These are phyloP conservation scores for Triplophysa yarkandensis DNA, from an alignment of 2,797 vertebrate species.

Conservation along the genomic window DNA sequence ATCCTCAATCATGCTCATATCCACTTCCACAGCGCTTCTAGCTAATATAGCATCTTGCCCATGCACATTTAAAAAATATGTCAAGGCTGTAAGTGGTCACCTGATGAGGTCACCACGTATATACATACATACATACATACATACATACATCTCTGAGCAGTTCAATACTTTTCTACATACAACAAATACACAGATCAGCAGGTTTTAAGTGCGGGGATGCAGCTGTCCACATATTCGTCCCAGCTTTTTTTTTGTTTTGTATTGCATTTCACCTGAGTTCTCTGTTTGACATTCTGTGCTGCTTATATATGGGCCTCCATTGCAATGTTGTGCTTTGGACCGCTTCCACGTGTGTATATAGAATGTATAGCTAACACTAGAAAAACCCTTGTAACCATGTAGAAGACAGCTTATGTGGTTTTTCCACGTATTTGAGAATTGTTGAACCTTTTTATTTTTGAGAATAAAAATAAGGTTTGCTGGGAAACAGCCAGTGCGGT, in stretches of 20 bases:
- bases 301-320: slow-evolving; percentile 30
- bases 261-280: slow-evolving; percentile 72
- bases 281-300: slow-evolving; percentile 63
- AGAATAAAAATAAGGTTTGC: background rate
- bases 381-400: slow-evolving; percentile 26
- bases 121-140: too few species aligned
- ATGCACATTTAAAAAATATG: slow-evolving; percentile 59
- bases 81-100: slow-evolving; percentile 49
- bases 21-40: slow-evolving; percentile 35
- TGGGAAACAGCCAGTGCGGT: background rate
- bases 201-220: slow-evolving; percentile 36
- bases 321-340: slow-evolving; percentile 38
- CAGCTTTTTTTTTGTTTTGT: slow-evolving; percentile 47
- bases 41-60: slow-evolving; percentile 53
- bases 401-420: background rate
- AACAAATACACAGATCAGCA: slow-evolving; percentile 54
- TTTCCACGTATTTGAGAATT: background rate
- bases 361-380: slow-evolving; percentile 1
- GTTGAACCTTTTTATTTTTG: too few species aligned
- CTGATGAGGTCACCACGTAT: slow-evolving; percentile 29
- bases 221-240: slow-evolving; percentile 54
- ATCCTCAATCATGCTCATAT: slow-evolving; percentile 24
- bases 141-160: slow-evolving; percentile 46
- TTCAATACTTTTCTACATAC: slow-evolving; percentile 53
- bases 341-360: slow-evolving; percentile 12